These are phyloP conservation scores for Drosophila varians DNA, from an alignment of 1,140 invertebrate genomes.

Conservation along the genomic window DNA sequence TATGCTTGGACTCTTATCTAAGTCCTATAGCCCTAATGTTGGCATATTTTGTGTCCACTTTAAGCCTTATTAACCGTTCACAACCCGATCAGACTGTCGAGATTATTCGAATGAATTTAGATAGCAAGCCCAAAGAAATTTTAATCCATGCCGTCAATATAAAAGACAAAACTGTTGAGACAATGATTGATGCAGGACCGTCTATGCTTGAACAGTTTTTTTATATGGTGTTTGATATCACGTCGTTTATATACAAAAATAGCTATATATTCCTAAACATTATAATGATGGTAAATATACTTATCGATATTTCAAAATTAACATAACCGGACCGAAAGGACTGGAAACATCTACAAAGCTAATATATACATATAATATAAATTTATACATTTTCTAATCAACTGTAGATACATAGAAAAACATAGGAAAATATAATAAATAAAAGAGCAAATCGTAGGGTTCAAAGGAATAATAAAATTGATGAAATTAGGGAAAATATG, in stretches of 20 bases:
- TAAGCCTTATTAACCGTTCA: conserved; percentile 88
- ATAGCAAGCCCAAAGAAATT: conserved; percentile 1
- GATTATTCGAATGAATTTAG: conserved; percentile 30
- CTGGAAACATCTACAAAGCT: too few species aligned
- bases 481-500: too few species aligned
- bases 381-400: too few species aligned
- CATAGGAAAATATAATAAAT: too few species aligned
- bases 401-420: too few species aligned
- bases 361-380: too few species aligned
- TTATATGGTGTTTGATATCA: conserved; percentile 87
- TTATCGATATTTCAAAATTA: not conserved
- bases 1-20: conserved; percentile 88
- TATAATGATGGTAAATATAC: conserved; percentile 93
- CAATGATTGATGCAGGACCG: conserved; percentile 20
- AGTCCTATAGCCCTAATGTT: conserved; percentile 90
- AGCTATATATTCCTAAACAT: conserved; percentile 94
- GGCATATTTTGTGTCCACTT: conserved; percentile 88
- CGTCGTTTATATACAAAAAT: conserved; percentile 90
- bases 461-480: too few species aligned
- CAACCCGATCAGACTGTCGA: conserved; percentile 83
- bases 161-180: not conserved
- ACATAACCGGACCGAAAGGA: not conserved
- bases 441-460: too few species aligned
- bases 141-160: not conserved
- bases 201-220: conserved; percentile 87